Base-by-base conservation (phyloP, 2,113 vertebrate genomes). In the Sprattus sprattus region DNA sequence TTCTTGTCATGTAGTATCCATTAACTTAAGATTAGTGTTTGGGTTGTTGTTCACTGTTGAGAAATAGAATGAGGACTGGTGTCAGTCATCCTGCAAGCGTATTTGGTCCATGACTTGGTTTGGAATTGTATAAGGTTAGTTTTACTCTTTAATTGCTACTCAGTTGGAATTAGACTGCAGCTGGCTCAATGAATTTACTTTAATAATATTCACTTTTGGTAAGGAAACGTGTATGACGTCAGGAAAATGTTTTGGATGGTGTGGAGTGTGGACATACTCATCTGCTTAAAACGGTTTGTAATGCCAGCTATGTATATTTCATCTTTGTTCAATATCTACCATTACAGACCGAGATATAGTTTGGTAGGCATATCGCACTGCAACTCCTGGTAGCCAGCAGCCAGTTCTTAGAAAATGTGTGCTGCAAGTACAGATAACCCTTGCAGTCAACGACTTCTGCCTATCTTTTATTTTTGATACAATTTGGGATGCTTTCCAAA, bases 371-470 rank as follows among this genome's bases (percentile, higher is more conserved):
- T 78, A 78, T 78, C 71, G 16, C 13, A 3, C 15, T 78, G 5
- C 10, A 78, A 9, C 44, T 16, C 28, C 71, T 32, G 7, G 13
- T 39, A 78, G 28, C 71, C 28, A 44, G 71, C 28, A 11, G 44
- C 71, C 71, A 78, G 28, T 32, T 32, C 71, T 32, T 28, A 39
- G 71, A 32, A 78, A 39, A 78, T 78, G 32, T 16, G 11, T 39
- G 32, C 71, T 78, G 71, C 28, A 39, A 32, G 16, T 78, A 44
- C 15, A 32, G 71, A 78, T 78, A 78, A 44, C 28, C 15, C 71
- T 44, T 15, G 28, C 71, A 78, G 71, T 32, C 71, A 78, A 78
- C 71, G 71, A 78, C 71, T 67, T 67, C 25, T 67, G 54, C 54
- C 22, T 60, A 60, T 60, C 18, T 8, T 67, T 25, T 67, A 67